Conservation (phyloP, 2,888 invertebrate species). For the Agriopis marginaria region DNA sequence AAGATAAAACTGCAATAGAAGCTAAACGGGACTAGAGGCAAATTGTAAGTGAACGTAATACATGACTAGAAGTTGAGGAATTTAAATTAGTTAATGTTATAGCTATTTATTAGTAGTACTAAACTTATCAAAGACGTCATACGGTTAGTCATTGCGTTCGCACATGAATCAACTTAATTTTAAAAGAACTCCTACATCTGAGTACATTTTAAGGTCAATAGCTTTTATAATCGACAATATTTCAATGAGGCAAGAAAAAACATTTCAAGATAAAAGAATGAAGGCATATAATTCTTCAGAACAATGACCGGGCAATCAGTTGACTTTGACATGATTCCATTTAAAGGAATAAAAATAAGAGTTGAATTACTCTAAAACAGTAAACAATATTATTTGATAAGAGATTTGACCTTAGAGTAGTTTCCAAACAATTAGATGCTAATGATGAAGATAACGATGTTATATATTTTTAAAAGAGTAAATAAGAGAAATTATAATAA, state of each 20-base stretch:
- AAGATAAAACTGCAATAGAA: background rate
- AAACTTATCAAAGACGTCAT: conserved; percentile 54
- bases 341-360: conserved; percentile 9
- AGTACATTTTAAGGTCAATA: conserved; percentile 33
- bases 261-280: background rate
- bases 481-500: background rate
- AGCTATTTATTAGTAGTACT: conserved; percentile 44
- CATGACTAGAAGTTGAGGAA: conserved; percentile 52
- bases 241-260: conserved; percentile 24
- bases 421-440: background rate
- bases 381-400: background rate
- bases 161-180: conserved; percentile 58
- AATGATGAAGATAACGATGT: background rate
- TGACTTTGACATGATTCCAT: conserved; percentile 11
- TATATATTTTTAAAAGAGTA: background rate
- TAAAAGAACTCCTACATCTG: conserved; percentile 23
- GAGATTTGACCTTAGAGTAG: background rate
- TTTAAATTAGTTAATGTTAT: conserved; percentile 50
- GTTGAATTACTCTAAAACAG: conserved; percentile 11
- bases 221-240: conserved; percentile 31
- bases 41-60: conserved; percentile 1
- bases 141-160: conserved; percentile 59
- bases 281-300: conserved; percentile 8
- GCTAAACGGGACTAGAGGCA: background rate
- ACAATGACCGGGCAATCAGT: conserved; percentile 15